These are phyloP conservation scores for Galerucella nymphaeae DNA, from an alignment of 2,888 invertebrate species.

Conservation along the genomic window DNA sequence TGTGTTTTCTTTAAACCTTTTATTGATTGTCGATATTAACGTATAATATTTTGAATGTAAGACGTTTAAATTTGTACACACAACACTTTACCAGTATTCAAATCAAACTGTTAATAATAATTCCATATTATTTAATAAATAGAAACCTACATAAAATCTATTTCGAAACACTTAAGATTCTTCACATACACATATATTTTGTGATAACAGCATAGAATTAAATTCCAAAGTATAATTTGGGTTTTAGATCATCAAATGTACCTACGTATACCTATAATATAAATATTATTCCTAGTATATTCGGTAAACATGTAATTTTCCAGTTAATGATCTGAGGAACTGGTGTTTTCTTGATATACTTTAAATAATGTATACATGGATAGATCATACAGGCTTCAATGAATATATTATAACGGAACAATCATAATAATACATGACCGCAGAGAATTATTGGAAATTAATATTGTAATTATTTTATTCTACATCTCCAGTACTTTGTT, in stretches of 20 bases:
- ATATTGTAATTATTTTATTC: not conserved
- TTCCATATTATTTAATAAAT: not conserved
- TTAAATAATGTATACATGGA: slow-evolving; percentile 33
- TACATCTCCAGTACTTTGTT: no score
- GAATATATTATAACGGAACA: slow-evolving; percentile 35
- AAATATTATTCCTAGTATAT: slow-evolving; percentile 28
- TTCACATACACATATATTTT: slow-evolving; percentile 18
- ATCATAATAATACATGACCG: slow-evolving; percentile 27
- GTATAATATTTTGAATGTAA: no score
- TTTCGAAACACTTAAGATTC: slow-evolving; percentile 15
- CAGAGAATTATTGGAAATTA: not conserved
- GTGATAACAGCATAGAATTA: slow-evolving; percentile 30
- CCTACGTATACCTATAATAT: slow-evolving; percentile 26
- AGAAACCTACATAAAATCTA: not conserved
- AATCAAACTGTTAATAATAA: not conserved
- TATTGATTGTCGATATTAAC: no score
- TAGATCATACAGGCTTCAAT: slow-evolving; percentile 28
- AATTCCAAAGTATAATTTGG: slow-evolving; percentile 30
- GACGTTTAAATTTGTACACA: not conserved
- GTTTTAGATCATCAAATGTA: slow-evolving; percentile 30
- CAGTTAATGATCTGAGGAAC: slow-evolving; percentile 38
- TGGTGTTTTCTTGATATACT: slow-evolving; percentile 42
- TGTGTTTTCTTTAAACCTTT: no score
- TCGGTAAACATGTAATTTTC: slow-evolving; percentile 42
- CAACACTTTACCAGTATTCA: not conserved